Conservation (phyloP, 2,888 invertebrate genomes). For the Ochropacha duplaris region DNA sequence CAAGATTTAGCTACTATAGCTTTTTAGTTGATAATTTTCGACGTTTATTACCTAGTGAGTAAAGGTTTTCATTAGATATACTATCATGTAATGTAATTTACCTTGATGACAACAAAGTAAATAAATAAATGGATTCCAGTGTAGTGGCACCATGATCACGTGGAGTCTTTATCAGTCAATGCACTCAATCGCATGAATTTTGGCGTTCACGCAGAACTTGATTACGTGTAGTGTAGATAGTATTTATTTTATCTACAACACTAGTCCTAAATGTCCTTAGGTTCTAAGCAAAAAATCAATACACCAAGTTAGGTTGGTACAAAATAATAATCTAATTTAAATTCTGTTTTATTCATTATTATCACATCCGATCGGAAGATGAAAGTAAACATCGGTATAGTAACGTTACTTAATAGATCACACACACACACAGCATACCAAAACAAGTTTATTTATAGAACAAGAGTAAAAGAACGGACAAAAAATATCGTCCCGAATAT, state of each 20-base stretch:
- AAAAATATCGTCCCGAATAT: conserved; percentile 68
- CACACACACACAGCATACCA: conserved; percentile 48
- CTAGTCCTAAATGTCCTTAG: too few species aligned
- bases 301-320: not conserved
- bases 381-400: conserved; percentile 32
- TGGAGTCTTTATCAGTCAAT: conserved; percentile 61
- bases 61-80: not conserved
- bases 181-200: conserved; percentile 46
- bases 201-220: conserved; percentile 11
- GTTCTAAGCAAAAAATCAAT: not conserved
- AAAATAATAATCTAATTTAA: too few species aligned
- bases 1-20: too few species aligned
- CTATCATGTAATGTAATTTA: not conserved
- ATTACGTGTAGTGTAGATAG: not conserved
- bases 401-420: conserved; percentile 43
- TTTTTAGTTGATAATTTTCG: too few species aligned
- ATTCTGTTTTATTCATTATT: not conserved
- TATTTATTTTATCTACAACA: too few species aligned
- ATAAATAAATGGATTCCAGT: not conserved
- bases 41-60: not conserved
- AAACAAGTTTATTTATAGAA: conserved; percentile 68
- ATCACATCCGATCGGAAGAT: conserved; percentile 12
- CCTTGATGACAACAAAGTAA: not conserved
- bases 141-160: not conserved
- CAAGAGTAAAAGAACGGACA: conserved; percentile 56